Evolutionary conservation across 2,888 invertebrate genomes (phyloP).

Genomic region (Auanema freiburgensis): DNA sequence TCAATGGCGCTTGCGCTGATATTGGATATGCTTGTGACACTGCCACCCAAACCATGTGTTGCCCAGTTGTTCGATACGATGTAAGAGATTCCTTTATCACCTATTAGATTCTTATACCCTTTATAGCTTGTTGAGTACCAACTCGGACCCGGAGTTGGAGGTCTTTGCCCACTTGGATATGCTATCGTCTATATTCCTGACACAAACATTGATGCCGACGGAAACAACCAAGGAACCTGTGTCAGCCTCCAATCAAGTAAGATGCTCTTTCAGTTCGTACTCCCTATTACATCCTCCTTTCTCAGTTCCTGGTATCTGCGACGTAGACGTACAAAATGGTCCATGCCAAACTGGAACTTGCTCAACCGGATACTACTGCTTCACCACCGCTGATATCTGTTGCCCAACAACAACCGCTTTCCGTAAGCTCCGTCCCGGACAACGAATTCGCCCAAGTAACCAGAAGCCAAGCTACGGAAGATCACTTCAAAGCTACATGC

Average conservation of each 20-base stretch:
- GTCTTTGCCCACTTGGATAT: conserved; percentile 48
- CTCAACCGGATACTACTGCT: conserved; percentile 47
- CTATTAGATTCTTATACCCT: background rate
- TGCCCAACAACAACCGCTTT: conserved; percentile 32
- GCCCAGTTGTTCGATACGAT: conserved; percentile 41
- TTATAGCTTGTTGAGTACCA: conserved; percentile 9
- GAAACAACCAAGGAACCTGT: conserved; percentile 42
- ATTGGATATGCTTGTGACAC: conserved; percentile 46
- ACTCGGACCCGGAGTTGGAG: conserved; percentile 45
- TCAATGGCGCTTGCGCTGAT: conserved; percentile 32
- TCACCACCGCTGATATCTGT: conserved; percentile 37
- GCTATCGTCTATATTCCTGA: conserved; percentile 38
- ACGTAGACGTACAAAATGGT: conserved; percentile 33
- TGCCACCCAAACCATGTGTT: conserved; percentile 41
- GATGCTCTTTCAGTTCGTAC: conserved; percentile 12
- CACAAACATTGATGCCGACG: conserved; percentile 23
- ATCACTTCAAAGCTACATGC: conserved; percentile 44
- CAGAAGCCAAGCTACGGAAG: conserved; percentile 34
- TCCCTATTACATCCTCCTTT: background rate
- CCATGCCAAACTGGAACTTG: conserved; percentile 48
- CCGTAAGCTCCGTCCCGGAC: conserved; percentile 28
- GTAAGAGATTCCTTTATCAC: conserved; percentile 1
- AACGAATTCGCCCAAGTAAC: conserved; percentile 17
- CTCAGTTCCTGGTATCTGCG: conserved; percentile 47
- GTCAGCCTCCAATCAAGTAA: conserved; percentile 40